Evolutionary conservation across 30 jellyfish, hydroid and myxozoan species (phyloP), one percentile per base, ranked within the genome.

Genomic region (Rhopilema esculentum): DNA sequence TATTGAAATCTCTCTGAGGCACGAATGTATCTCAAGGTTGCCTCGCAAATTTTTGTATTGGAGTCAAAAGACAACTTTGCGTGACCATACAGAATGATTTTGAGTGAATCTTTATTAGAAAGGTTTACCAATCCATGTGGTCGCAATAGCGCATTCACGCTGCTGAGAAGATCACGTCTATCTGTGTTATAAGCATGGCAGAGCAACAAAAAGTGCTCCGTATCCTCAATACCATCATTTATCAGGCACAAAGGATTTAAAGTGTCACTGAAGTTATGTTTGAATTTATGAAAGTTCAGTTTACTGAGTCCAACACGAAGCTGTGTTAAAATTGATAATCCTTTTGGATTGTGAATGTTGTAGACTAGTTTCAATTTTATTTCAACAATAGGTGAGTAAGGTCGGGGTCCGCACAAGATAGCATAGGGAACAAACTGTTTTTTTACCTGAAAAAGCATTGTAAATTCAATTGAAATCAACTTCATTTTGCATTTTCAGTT

Each of bases 271-370:
- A 40, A 25, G 48, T 57, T 27, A 61, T 70, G 81, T 30, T 70
- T 70, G 27, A 70, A 70, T 70, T 70, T 70, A n/a, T 70, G 81
- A 70, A 25, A 51, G 32, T 77, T 80, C 21, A 80, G 91, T 83
- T 80, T 80, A 68, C 82, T 80, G 83, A 80, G 72, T 80, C 91
- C 91, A 63, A 80, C 91, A 20, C 73, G 91, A 49, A 80, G 82
- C 82, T 80, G 82, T 64, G 83, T 80, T 80, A 63, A 68, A 68
- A 80, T 80, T 22, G 91, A 64, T 66, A 80, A 66, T 23, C 91
- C 40, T 52, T 80, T 80, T 66, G 91, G 72, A 27, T 80, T 83
- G 27, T 80, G 91, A 80, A 80, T 80, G 72, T 72, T 53, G 73
- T 80, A 66, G 71, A 80, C 83, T 50, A 64, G 66, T 64, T 80